Conservation (phyloP, 2,797 vertebrate genomes). For the Onychomys leucogaster region DNA sequence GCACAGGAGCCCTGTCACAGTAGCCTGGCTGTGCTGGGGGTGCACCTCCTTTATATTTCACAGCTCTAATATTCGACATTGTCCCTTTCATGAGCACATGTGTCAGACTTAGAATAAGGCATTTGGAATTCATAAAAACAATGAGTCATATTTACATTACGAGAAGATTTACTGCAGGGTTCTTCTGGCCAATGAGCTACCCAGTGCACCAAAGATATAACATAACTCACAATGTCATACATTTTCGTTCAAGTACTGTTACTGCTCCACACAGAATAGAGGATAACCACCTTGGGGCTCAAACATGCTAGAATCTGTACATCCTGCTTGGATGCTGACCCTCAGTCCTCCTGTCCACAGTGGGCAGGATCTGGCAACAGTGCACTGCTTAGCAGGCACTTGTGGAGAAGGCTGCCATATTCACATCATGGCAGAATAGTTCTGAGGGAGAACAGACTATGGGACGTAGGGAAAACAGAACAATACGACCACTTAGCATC, state of each 20-base stretch:
- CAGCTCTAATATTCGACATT: not conserved
- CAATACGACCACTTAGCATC: not conserved
- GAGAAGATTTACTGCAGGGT: not conserved
- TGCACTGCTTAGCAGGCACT: not conserved
- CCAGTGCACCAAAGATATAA: not conserved
- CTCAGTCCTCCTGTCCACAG: not conserved
- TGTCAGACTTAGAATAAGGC: constrained; percentile 51
- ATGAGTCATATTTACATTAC: constrained; percentile 30
- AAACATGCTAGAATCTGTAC: not conserved
- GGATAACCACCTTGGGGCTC: too few species aligned
- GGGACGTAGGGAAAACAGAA: accelerated
- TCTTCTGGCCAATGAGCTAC: not conserved
- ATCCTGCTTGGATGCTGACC: too few species aligned
- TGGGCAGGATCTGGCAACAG: not conserved
- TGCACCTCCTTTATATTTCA: not conserved
- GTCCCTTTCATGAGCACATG: constrained; percentile 39
- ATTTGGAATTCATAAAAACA: constrained; percentile 44
- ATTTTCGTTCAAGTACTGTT: not conserved
- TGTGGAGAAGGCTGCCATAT: accelerated
- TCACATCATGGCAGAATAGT: not conserved
- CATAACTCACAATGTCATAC: not conserved
- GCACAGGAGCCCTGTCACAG: not conserved
- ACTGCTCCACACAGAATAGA: not conserved
- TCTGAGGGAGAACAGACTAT: not conserved
- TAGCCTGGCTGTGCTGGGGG: not conserved